Conservation (phyloP, 1,140 invertebrate species). For the Sipha flava region DNA sequence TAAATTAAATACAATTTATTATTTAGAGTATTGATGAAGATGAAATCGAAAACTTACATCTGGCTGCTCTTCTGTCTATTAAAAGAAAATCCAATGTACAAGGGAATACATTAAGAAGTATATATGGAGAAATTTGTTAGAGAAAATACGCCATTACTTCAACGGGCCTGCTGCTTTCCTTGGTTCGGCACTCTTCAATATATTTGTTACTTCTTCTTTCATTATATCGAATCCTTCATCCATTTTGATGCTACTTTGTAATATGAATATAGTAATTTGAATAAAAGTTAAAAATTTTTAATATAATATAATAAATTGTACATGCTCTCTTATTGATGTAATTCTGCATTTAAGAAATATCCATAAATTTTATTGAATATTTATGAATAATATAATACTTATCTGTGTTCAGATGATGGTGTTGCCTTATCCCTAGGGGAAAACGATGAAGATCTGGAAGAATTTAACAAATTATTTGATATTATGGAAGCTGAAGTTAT, state of each 20-base stretch:
- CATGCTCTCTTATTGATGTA: no score
- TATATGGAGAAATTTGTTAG: not conserved
- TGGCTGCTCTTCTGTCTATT: slow-evolving; percentile 17
- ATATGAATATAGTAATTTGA: no score
- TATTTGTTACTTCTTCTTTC: no score
- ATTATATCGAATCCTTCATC: no score
- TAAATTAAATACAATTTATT: not conserved
- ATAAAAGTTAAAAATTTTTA: no score
- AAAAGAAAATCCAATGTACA: slow-evolving; percentile 5
- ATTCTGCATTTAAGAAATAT: no score
- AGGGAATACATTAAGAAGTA: slow-evolving; percentile 13
- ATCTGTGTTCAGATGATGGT: slow-evolving; percentile 24
- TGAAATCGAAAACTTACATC: slow-evolving; percentile 11
- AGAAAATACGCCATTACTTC: not conserved
- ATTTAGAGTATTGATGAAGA: slow-evolving; percentile 21
- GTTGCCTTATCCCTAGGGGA: slow-evolving; percentile 11
- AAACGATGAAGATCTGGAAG: slow-evolving; percentile 27
- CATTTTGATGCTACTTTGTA: not conserved
- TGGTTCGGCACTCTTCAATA: slow-evolving; percentile 14
- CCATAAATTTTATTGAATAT: no score
- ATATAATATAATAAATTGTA: no score
- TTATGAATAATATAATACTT: no score
- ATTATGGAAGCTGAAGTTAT: slow-evolving; percentile 28
- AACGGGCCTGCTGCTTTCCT: slow-evolving; percentile 24
- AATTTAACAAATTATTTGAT: slow-evolving; percentile 19